Percentiles rank a stretch among this genome's conserved stretches.
Evolutionary conservation across 53 echinoderm and acorn worm genomes (phyloP).

Genomic region (Mesocentrotus franciscanus): DNA sequence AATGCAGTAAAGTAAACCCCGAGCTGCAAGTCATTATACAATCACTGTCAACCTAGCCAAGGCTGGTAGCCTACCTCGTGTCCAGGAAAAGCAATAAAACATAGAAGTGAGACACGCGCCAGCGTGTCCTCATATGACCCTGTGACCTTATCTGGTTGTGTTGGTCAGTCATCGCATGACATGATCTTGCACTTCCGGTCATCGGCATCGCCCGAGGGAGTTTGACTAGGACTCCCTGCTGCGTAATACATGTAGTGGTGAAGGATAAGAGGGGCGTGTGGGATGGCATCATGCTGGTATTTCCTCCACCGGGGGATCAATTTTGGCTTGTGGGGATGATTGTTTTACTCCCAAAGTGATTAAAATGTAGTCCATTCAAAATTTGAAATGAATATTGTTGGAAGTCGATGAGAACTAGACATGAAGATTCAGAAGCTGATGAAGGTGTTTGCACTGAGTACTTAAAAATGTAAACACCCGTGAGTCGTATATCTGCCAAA

Average conservation of each 20-base stretch:
- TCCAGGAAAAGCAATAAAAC: not conserved
- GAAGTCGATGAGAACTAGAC: too few relatives aligned
- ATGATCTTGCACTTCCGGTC: slow-evolving; percentile 39
- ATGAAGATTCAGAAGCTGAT: too few relatives aligned
- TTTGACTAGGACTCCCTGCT: not conserved
- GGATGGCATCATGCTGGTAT: slow-evolving; percentile 9
- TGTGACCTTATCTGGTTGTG: not conserved
- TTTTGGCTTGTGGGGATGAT: not conserved
- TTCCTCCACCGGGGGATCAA: not conserved
- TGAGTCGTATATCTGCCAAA: not conserved
- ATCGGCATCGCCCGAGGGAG: not conserved
- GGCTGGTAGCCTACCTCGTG: not conserved
- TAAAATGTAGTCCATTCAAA: not conserved
- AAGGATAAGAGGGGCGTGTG: not conserved
- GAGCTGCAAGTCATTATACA: not conserved
- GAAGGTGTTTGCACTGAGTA: too few relatives aligned
- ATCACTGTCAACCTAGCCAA: not conserved
- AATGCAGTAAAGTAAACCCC: too few relatives aligned
- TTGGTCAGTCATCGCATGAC: not conserved
- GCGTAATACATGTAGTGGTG: slow-evolving; percentile 30
- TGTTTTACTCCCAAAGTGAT: not conserved
- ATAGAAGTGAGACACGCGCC: not conserved
- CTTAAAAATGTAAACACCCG: too few relatives aligned
- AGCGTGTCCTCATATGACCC: slow-evolving; percentile 17
- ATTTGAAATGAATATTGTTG: too few relatives aligned